Conservation (phyloP, 2,797 vertebrate species). For the Pelochelys cantorii region DNA sequence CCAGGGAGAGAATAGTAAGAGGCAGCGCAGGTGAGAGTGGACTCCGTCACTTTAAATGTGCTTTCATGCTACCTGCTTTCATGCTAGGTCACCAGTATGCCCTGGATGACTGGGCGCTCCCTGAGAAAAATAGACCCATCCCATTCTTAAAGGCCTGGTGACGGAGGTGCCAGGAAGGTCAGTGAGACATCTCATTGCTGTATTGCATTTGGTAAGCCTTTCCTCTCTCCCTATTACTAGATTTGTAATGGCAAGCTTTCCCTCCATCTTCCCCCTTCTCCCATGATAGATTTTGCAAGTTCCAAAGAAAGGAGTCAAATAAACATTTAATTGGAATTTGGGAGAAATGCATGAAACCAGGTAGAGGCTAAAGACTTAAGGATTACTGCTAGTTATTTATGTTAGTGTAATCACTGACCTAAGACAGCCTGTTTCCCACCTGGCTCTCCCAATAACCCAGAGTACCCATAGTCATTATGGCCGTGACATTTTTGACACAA, state of each 20-base stretch:
- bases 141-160: not conserved
- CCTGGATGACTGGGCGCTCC: not conserved
- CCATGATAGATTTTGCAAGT: not conserved
- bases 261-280: not conserved
- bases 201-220: not conserved
- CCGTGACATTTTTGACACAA: not conserved
- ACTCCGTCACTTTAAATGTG: conserved; percentile 29
- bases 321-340: not conserved
- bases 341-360: not conserved
- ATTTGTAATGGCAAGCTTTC: not conserved
- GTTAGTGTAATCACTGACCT: too few species aligned
- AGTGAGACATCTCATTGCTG: not conserved
- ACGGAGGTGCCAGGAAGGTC: not conserved
- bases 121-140: not conserved
- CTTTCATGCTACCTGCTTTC: not conserved
- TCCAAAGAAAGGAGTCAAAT: not conserved
- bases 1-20: not conserved
- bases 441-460: not conserved
- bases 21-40: not conserved
- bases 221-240: not conserved
- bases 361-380: not conserved
- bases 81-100: not conserved
- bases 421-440: not conserved
- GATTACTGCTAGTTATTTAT: not conserved
- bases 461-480: not conserved